Conservation (phyloP, 1,140 invertebrate species). For the Popillia japonica region DNA sequence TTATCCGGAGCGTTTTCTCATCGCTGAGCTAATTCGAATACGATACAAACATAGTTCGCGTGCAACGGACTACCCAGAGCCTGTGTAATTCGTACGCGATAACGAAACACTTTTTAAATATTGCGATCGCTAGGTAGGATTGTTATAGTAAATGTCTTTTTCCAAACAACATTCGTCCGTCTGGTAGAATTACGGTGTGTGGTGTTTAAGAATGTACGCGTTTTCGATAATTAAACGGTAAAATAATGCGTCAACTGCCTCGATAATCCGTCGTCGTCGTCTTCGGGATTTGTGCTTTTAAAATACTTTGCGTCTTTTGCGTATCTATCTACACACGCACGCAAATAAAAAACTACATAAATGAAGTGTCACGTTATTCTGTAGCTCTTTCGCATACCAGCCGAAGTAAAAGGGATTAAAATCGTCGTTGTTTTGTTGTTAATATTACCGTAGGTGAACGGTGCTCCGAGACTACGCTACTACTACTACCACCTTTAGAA, state of each 20-base stretch:
- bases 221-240: not conserved
- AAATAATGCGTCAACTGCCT: constrained; percentile 9
- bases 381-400: not conserved
- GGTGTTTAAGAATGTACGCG: constrained; percentile 3
- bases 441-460: constrained; percentile 9
- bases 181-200: not conserved
- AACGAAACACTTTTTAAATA: not conserved
- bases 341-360: not conserved
- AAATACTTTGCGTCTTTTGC: not conserved
- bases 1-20: not conserved
- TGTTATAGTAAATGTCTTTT: not conserved
- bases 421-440: not conserved
- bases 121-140: not conserved
- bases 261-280: not conserved
- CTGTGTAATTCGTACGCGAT: not conserved
- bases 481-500: not conserved
- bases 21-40: not conserved
- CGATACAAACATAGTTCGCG: not conserved
- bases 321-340: too few relatives aligned
- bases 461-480: not conserved
- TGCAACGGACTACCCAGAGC: not conserved
- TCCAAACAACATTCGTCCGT: not conserved
- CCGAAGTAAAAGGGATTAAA: not conserved
- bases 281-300: not conserved
- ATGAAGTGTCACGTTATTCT: constrained; percentile 1